Evolutionary conservation across 2,888 invertebrate species (phyloP), one percentile per base, ranked within the genome.

Genomic region (Prosopocoilus inquinatus): DNA sequence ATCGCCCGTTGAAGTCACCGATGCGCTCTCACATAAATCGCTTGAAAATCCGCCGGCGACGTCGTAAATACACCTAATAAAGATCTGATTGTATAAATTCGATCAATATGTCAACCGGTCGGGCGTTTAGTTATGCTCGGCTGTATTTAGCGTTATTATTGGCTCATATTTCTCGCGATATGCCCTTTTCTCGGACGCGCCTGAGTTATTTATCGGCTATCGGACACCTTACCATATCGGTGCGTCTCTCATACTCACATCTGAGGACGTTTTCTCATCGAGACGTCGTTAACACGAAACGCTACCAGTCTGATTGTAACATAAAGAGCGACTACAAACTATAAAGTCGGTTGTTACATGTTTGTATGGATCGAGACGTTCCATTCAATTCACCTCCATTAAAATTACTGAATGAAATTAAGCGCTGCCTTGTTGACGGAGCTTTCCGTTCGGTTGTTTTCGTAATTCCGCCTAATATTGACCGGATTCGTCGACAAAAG

Each of bases 111-210:
- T 59, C 59, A 54, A 53, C 35, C 56, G 41, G 59, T 36, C 50
- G 50, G 48, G 50, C 47, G 49, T 54, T 57, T 51, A 49, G 20
- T 47, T 52, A 54, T 35, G 46, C 13, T 35, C 46, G 55, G 33
- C 56, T 56, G 46, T 58, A 58, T 58, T 58, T 58, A 56, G 58
- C 47, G 52, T 53, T 52, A 56, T 59, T 59, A 59, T 57, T 53
- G 53, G 43, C 59, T 54, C 56, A 57, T 56, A 58, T 58, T 56
- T 58, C 47, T 55, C 38, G 32, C 16, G 34, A 44, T 47, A 52
- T 58, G 55, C 55, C 55, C 51, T 58, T 58, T 58, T 56, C 59
- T 59, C 54, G 47, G 53, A 47, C 53, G 55, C 56, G 55, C 44
- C 28, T 49, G 33, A 50, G 48, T 58, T 53, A 57, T 59, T 59